A percentile compares a stretch with the other conserved stretches of the same genome.
Conservation (phyloP, 2,888 invertebrate species). For the Chloroclystis v-ata region DNA sequence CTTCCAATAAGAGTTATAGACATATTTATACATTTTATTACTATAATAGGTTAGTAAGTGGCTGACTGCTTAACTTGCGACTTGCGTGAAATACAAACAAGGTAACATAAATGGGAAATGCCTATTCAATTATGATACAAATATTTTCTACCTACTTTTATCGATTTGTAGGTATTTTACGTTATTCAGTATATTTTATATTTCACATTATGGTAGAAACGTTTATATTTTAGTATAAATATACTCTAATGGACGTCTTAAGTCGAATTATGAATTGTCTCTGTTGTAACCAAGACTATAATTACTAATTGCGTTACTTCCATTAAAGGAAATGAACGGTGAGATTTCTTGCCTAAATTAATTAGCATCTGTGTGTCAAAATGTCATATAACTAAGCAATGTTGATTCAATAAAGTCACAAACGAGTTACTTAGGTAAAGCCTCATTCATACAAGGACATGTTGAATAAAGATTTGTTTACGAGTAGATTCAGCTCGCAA, state of each 20-base stretch:
- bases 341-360: slow-evolving; percentile 15
- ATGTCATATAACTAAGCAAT: slow-evolving; percentile 12
- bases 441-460: slow-evolving; percentile 6
- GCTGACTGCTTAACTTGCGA: no score
- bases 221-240: no score
- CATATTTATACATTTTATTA: neutral
- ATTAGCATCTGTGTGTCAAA: slow-evolving; percentile 20
- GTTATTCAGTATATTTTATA: no score
- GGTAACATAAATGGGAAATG: no score
- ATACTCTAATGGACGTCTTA: no score
- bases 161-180: no score
- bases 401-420: slow-evolving; percentile 14
- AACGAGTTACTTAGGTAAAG: slow-evolving; percentile 7
- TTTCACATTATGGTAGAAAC: no score
- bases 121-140: no score
- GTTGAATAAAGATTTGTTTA: slow-evolving; percentile 7
- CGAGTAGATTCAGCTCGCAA: neutral
- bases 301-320: slow-evolving; percentile 3
- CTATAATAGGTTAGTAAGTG: neutral
- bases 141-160: no score
- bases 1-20: neutral
- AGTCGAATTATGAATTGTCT: no score
- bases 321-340: slow-evolving; percentile 11
- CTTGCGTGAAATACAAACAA: no score
- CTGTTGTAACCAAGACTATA: no score